Evolutionary conservation across 2,888 invertebrate species (phyloP).

Genomic region (Drosophila gaucha): DNA sequence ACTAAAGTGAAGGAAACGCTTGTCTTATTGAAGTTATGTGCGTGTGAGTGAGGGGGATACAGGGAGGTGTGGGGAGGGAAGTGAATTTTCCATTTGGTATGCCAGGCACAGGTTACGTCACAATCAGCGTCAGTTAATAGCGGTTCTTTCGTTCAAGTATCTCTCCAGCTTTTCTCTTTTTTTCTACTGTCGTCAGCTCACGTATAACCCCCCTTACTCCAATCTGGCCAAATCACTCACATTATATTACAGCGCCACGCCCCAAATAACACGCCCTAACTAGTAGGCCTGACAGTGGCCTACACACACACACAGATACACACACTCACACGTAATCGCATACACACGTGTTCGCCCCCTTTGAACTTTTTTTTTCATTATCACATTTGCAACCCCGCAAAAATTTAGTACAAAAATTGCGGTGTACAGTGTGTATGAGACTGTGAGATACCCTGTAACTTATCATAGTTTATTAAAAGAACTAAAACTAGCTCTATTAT

Average conservation of each 20-base stretch:
- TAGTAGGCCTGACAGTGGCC: constrained; percentile 4
- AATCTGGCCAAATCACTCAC: constrained; percentile 46
- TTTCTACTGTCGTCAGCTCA: constrained; percentile 9
- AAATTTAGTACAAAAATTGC: neutral
- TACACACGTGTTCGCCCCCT: constrained; percentile 1
- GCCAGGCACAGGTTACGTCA: constrained; percentile 37
- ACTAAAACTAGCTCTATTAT: neutral
- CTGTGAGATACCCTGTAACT: neutral
- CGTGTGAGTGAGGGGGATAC: neutral
- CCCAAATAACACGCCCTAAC: constrained; percentile 28
- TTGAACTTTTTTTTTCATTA: constrained; percentile 34
- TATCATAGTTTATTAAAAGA: neutral
- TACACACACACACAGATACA: neutral
- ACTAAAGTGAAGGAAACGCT: constrained; percentile 19
- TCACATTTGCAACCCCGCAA: constrained; percentile 30
- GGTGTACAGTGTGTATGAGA: neutral
- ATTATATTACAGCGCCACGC: constrained; percentile 17
- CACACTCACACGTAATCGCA: neutral
- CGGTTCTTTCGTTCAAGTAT: constrained; percentile 26
- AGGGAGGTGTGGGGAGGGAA: neutral
- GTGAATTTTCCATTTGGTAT: constrained; percentile 23
- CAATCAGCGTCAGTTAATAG: constrained; percentile 39
- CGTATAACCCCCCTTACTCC: neutral
- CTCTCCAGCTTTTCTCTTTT: neutral
- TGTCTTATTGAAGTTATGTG: constrained; percentile 1